Conservation (phyloP, 2,797 vertebrate genomes). For the Myotis daubentonii region DNA sequence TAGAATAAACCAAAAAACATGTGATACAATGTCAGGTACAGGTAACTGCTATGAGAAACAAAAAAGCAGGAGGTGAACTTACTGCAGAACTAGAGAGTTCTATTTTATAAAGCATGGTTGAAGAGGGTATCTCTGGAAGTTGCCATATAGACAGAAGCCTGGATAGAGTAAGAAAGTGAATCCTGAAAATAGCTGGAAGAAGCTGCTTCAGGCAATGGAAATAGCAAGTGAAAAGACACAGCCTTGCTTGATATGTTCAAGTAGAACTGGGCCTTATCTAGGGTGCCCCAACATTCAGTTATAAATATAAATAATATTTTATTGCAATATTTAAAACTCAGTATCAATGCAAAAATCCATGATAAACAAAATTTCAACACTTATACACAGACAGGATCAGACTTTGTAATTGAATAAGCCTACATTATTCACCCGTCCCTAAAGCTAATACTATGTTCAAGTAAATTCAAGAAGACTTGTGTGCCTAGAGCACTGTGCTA, state of each 20-base stretch:
- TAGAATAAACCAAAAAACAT: background rate
- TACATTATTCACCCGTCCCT: background rate
- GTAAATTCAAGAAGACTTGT: background rate
- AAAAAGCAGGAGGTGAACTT: background rate
- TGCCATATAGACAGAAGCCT: background rate
- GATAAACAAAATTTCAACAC: background rate
- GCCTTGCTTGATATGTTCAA: background rate
- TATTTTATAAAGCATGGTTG: background rate
- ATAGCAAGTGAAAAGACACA: background rate
- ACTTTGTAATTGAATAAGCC: background rate
- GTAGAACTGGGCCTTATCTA: too few relatives aligned
- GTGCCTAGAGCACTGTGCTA: background rate
- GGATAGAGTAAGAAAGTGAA: background rate
- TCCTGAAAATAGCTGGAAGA: background rate
- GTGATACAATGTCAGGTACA: background rate
- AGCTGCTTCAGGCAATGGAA: background rate
- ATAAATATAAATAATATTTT: background rate
- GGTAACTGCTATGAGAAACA: background rate
- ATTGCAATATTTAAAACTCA: background rate
- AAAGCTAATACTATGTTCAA: background rate
- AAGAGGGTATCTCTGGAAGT: background rate
- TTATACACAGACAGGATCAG: background rate
- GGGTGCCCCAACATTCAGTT: background rate
- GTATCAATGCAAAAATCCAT: background rate
- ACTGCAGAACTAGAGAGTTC: too few relatives aligned